Evolutionary conservation across 2,888 invertebrate genomes (phyloP), one percentile per base, ranked within the genome.

Genomic region (Oligia fasciuncula): DNA sequence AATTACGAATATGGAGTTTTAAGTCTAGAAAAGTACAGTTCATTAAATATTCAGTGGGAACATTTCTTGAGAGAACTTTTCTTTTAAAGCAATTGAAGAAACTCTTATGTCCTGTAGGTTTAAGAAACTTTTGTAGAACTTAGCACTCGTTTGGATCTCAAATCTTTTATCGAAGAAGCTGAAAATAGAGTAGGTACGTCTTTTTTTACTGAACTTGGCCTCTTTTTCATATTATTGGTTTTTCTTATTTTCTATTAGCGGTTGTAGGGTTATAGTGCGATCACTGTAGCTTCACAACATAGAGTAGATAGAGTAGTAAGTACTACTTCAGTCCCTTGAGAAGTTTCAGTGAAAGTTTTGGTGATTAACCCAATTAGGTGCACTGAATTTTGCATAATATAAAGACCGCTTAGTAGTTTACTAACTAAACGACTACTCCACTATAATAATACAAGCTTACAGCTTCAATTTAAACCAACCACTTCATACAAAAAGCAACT

Each of bases 401-500:
- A 46, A 81, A 78, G 35, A 83, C 19, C 70, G 51, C 66, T 83
- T 54, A 78, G 60, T 60, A 63, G 46, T 84, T 70, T 23, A 66
- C 57, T 40, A 51, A 77, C 49, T 70, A 84, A 71, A 70, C 35
- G 35, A 54, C 29, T 71, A 60, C 67, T 63, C 5, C 14, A 62
- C 62, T 67, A 70, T n/a, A 70, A 60, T 77, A 68, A 57, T 62
- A 71, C 40, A 46, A 70, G 29, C 62, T 67, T 67, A 70, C 60
- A 49, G 49, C 40, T 67, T 71, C 17, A 60, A 43, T 67, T 60
- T 49, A 67, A 66, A 72, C 23, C 40, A 43, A 57, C 79, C 29
- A 35, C 46, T 81, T 67, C 14, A 81, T 11, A 67, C 70, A 35
- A 81, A 79, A 84, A 79, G 49, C 71, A 49, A 35, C 71, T 84